Evolutionary conservation across 2,113 vertebrate species (phyloP).

Genomic region (Mus pahari): DNA sequence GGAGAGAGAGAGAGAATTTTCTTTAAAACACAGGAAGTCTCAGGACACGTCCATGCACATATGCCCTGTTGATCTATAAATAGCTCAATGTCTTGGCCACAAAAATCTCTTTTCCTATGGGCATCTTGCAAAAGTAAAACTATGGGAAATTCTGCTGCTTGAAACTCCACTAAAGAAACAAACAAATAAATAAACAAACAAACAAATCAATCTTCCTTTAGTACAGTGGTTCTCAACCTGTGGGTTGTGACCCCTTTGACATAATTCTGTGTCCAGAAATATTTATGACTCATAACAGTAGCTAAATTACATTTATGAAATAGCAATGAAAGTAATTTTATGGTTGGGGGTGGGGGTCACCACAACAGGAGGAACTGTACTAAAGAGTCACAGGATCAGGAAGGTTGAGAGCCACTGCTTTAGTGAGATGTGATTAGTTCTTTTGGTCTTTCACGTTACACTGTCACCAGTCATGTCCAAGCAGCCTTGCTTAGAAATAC

Average conservation of each 20-base stretch:
- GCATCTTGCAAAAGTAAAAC: constrained; percentile 65
- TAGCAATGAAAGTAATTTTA: neutral
- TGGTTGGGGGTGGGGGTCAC: neutral
- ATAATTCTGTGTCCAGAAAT: neutral
- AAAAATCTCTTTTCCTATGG: constrained; percentile 58
- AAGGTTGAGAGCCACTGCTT: neutral
- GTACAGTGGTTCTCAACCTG: neutral
- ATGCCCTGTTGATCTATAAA: constrained; percentile 65
- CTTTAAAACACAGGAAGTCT: constrained; percentile 63
- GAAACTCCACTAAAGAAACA: neutral
- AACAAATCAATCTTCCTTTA: neutral
- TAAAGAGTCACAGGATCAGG: neutral
- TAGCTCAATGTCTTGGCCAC: constrained; percentile 66
- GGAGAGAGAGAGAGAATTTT: neutral
- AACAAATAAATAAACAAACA: no score
- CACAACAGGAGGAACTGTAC: neutral
- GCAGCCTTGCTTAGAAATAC: neutral
- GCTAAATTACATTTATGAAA: neutral
- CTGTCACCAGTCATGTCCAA: neutral
- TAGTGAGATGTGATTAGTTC: neutral
- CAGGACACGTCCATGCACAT: constrained; percentile 48
- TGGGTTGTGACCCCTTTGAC: neutral
- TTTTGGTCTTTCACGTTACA: neutral
- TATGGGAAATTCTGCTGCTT: constrained; percentile 52
- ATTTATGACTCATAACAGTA: neutral